These are phyloP conservation scores for Thera obeliscata DNA, from an alignment of 2,888 invertebrate species.

Conservation along the genomic window DNA sequence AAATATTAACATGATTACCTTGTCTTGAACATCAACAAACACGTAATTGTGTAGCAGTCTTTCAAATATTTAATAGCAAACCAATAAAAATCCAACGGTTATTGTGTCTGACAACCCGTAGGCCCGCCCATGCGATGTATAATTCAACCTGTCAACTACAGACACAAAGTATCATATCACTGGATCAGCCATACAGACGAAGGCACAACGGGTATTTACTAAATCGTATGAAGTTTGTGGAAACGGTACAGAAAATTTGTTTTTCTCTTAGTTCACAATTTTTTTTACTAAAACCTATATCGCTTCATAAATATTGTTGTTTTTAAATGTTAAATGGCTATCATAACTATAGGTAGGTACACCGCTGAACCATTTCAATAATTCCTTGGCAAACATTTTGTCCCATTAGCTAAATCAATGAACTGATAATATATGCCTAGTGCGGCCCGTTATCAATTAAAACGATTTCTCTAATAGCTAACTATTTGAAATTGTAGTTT, in stretches of 20 bases:
- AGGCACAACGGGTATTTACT: not conserved
- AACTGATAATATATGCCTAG: constrained; percentile 48
- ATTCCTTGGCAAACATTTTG: constrained; percentile 56
- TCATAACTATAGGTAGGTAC: not conserved
- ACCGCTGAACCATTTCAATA: constrained; percentile 52
- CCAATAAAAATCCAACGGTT: constrained; percentile 20
- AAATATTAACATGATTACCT: no score
- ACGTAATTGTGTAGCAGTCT: not conserved
- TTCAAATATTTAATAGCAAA: not conserved
- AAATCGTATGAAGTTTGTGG: not conserved
- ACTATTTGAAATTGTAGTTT: constrained; percentile 30
- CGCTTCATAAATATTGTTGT: no score
- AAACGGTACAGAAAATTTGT: no score
- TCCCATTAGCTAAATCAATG: constrained; percentile 39
- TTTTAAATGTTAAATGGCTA: no score
- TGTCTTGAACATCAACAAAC: no score
- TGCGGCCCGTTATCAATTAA: constrained; percentile 42
- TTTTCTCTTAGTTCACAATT: no score
- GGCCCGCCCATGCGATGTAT: constrained; percentile 36
- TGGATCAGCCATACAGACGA: constrained; percentile 37
- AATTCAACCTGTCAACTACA: constrained; percentile 42
- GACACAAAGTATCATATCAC: constrained; percentile 21
- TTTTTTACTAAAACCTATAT: no score
- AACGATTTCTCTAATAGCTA: constrained; percentile 23
- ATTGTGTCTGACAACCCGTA: constrained; percentile 26